These are phyloP conservation scores for Theodoxus fluviatilis DNA, from an alignment of 2,888 invertebrate genomes.

Conservation along the genomic window DNA sequence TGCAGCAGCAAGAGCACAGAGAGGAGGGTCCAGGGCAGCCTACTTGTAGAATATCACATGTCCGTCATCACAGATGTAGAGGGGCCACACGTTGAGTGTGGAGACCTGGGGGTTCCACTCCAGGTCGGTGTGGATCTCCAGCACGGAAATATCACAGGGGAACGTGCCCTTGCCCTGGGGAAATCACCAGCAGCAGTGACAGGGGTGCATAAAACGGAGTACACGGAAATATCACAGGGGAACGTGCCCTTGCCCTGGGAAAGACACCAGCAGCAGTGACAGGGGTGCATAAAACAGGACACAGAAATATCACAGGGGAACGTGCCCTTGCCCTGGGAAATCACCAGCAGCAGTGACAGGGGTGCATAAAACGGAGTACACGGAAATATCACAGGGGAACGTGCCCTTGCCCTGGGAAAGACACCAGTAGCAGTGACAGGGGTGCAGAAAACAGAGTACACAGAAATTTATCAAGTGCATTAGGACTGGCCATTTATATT, in stretches of 20 bases:
- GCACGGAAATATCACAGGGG: slow-evolving; percentile 73
- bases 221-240: slow-evolving; percentile 74
- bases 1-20: too few relatives aligned
- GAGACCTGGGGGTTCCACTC: slow-evolving; percentile 72
- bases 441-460: too few relatives aligned
- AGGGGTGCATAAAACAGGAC: too few relatives aligned
- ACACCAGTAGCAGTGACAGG: too few relatives aligned
- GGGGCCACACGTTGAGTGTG: slow-evolving; percentile 70
- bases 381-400: slow-evolving; percentile 74
- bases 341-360: too few relatives aligned
- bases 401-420: slow-evolving; percentile 67
- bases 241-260: slow-evolving; percentile 69
- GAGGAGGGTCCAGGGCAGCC: too few relatives aligned
- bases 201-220: too few relatives aligned
- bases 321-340: slow-evolving; percentile 67
- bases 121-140: slow-evolving; percentile 72
- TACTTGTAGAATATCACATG: slow-evolving; percentile 76
- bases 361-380: too few relatives aligned
- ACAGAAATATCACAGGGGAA: slow-evolving; percentile 75
- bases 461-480: slow-evolving; percentile 74
- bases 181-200: too few relatives aligned
- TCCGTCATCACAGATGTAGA: slow-evolving; percentile 72
- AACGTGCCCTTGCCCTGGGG: slow-evolving; percentile 69
- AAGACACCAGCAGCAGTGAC: too few relatives aligned
- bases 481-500: slow-evolving; percentile 69